These are phyloP conservation scores for Pammene fasciana DNA, from an alignment of 2,888 invertebrate species.

Conservation along the genomic window DNA sequence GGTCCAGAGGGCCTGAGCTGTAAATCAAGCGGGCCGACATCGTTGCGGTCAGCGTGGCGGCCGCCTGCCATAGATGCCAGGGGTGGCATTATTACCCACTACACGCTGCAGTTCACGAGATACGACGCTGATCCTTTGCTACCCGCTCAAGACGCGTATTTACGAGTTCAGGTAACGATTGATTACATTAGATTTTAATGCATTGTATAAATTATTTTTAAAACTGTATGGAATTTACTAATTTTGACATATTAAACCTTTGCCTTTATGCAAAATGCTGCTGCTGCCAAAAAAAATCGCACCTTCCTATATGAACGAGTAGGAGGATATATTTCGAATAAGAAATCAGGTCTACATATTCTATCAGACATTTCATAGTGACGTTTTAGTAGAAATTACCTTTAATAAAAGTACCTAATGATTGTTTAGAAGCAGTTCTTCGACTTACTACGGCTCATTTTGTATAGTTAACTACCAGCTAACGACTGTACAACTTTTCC, in stretches of 20 bases:
- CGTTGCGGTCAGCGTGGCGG: slow-evolving; percentile 89
- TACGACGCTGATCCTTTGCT: slow-evolving; percentile 71
- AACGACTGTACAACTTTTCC: not conserved
- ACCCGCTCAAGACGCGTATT: slow-evolving; percentile 71
- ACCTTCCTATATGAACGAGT: too few species aligned
- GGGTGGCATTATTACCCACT: slow-evolving; percentile 85
- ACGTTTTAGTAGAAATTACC: too few species aligned
- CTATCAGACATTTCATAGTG: too few species aligned
- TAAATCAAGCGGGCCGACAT: slow-evolving; percentile 88
- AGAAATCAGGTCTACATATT: too few species aligned
- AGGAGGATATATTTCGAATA: too few species aligned
- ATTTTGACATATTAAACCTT: too few species aligned
- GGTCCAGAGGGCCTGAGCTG: slow-evolving; percentile 89
- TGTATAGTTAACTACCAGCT: slow-evolving; percentile 1
- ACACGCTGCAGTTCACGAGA: slow-evolving; percentile 75
- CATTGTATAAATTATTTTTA: not conserved
- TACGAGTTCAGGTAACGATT: slow-evolving; percentile 68
- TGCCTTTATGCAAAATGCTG: too few species aligned
- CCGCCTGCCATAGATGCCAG: slow-evolving; percentile 86
- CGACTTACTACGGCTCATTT: too few species aligned
- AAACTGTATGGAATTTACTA: too few species aligned
- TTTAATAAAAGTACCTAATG: too few species aligned
- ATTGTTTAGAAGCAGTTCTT: not conserved
- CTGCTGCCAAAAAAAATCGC: too few species aligned
- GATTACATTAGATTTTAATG: not conserved